Evolutionary conservation across 2,797 vertebrate species (phyloP), one percentile per base, ranked within the genome.

Genomic region (Tiaroga cobitis): DNA sequence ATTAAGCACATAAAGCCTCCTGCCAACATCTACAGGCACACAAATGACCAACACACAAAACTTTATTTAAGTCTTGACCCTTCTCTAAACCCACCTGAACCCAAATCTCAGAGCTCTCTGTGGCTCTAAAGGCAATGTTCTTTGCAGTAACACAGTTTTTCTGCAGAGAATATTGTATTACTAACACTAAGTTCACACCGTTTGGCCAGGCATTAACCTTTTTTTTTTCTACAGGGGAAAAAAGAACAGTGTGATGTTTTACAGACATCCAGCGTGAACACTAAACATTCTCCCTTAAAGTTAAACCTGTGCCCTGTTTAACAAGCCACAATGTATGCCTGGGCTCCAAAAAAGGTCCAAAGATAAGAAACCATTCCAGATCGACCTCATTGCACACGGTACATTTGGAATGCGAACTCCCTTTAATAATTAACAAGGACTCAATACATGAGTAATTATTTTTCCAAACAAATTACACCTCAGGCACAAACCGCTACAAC

Each of bases 401-500:
- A 87, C 87, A 90, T 90, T 92, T 87, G 85, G 90, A 93, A 93
- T 90, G 90, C 92, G 91, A 93, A 93, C 90, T 91, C 24, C 87
- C 89, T 92, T 94, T 89, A 95, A 95, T 95, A 94, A 95, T 95
- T 95, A 94, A 95, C 92, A 90, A 94, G 89, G 88, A 94, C 91
- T 92, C 92, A 93, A 93, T 93, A 92, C 89, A 92, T 88, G 89
- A 93, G 93, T 94, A 94, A 95, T 95, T 95, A 94, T 95, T 95
- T 95, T 93, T 92, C 93, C 91, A 95, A 95, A 95, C 94, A 95
- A 95, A 95, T 94, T 93, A 93, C 29, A 91, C 94, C 92, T 88
- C 80, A 24, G 92, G 93, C 92, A 73, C 8, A 94, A 94, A 93
- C 90, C 70, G 29, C 89, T 65, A 90, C 92, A 93, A 94, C 91